Evolutionary conservation across 2,113 vertebrate genomes (phyloP), one percentile per base, ranked within the genome.

Genomic region (Leptodactylus fuscus): DNA sequence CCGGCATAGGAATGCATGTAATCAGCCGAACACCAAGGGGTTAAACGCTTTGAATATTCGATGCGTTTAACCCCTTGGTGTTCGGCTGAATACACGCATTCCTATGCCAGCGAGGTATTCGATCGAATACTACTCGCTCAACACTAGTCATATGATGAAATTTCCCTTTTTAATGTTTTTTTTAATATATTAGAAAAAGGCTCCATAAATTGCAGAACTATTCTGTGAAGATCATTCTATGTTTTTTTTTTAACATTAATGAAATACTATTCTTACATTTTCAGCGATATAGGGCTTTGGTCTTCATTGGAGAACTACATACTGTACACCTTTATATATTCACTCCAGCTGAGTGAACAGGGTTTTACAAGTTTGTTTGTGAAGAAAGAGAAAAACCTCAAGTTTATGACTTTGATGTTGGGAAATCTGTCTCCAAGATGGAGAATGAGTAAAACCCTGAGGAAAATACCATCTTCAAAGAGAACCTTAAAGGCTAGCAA

Each of bases 361-460:
- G 9, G 49, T 81, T 81, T 81, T 67, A 81, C 79, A n/a, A 81
- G 79, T 81, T 81, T 81, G 79, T 81, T 81, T 81, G 44, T 81
- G 27, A 48, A 69, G 18, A 49, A 48, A 46, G 65, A 65, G 58
- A 65, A 36, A 27, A 32, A 4, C 1, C 51, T 38, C 13, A 46
- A 27, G 22, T 81, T 67, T 81, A 67, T 18, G 60, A 27, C 79
- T 67, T 62, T 81, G 58, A 65, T 81, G 79, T 62, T 81, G 24
- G 60, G 44, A 81, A 80, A 67, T 67, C 79, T 48, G 41, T 81
- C 78, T 81, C 78, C 34, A 44, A 65, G 38, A 67, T 48, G 79
- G 60, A 67, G 60, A 81, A 48, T 41, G 1, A 18, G 38, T 80
- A 81, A 67, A 67, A 48, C 36, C 22, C 41, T 32, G 58, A 67